A percentile compares a stretch with the other conserved stretches of the same genome.
Evolutionary conservation across 1,140 invertebrate genomes (phyloP).

Genomic region (Hesperophylax magnus): DNA sequence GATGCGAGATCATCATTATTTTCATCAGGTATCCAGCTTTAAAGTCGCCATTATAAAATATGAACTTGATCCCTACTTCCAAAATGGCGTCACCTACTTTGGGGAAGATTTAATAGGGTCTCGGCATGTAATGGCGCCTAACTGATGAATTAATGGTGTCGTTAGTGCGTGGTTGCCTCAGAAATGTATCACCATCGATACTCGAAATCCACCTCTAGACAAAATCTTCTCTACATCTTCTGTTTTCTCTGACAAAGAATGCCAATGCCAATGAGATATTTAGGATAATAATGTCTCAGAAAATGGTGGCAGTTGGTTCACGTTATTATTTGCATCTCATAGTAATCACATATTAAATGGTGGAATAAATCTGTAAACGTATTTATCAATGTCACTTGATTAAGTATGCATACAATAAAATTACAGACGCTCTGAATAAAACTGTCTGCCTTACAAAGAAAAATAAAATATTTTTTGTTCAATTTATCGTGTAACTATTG

Average conservation of each 20-base stretch:
- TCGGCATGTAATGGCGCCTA: conserved; percentile 14
- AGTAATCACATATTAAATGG: not conserved
- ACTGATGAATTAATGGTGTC: conserved; percentile 18
- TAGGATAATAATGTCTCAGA: not conserved
- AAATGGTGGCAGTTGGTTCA: not conserved
- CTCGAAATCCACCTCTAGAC: not conserved
- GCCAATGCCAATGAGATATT: not conserved
- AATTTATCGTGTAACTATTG: too few relatives aligned
- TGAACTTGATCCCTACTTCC: conserved; percentile 1
- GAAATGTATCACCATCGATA: conserved; percentile 24
- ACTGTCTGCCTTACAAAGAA: too few relatives aligned
- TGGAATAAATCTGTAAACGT: not conserved
- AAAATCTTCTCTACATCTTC: not conserved
- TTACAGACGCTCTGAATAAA: too few relatives aligned
- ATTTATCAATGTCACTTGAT: too few relatives aligned
- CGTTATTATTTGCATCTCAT: not conserved
- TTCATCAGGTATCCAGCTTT: too few relatives aligned
- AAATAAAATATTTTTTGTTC: too few relatives aligned
- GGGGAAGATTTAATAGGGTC: conserved; percentile 24
- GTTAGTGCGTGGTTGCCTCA: not conserved
- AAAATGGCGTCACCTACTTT: conserved; percentile 9
- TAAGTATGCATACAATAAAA: too few relatives aligned
- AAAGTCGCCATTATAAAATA: not conserved
- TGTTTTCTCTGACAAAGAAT: not conserved
- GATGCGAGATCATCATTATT: too few relatives aligned